Conservation (phyloP, 1,140 invertebrate species). For the Saccostrea cuccullata region DNA sequence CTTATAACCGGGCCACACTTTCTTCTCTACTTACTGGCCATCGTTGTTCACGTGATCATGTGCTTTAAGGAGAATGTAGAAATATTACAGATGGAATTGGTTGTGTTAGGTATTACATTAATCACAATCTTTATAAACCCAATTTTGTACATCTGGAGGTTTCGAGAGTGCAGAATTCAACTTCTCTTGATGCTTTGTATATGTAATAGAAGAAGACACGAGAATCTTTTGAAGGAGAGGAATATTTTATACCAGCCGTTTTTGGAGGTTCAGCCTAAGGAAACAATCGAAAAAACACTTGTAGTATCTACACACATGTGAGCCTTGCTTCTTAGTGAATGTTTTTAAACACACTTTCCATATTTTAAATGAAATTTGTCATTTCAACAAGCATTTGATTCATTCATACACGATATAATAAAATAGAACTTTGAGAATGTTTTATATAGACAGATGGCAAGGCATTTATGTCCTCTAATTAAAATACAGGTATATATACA, state of each 20-base stretch:
- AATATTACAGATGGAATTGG: slow-evolving; percentile 18
- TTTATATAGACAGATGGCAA: too few species aligned
- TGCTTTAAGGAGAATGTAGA: background rate
- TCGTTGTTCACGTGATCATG: background rate
- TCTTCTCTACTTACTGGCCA: background rate
- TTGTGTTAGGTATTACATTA: background rate
- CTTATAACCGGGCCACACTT: slow-evolving; percentile 35
- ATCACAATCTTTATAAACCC: slow-evolving; percentile 30
- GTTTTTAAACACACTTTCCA: too few species aligned
- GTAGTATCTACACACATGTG: background rate
- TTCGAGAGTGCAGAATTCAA: slow-evolving; percentile 40
- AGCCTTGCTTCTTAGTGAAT: too few species aligned
- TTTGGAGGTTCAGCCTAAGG: slow-evolving; percentile 18
- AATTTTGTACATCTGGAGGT: slow-evolving; percentile 33
- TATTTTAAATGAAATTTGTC: too few species aligned
- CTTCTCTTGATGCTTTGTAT: slow-evolving; percentile 12
- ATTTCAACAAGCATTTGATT: too few species aligned
- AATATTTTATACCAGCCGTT: slow-evolving; percentile 19
- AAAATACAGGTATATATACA: too few species aligned
- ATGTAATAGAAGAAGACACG: background rate
- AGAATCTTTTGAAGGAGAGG: background rate
- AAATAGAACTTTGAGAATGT: too few species aligned
- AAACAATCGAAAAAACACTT: background rate
- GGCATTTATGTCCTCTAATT: too few species aligned
- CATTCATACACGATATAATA: too few species aligned